phyloP scores from a whole-genome alignment of 2,113 vertebrate species.

The Raphicerus campestris region DNA sequence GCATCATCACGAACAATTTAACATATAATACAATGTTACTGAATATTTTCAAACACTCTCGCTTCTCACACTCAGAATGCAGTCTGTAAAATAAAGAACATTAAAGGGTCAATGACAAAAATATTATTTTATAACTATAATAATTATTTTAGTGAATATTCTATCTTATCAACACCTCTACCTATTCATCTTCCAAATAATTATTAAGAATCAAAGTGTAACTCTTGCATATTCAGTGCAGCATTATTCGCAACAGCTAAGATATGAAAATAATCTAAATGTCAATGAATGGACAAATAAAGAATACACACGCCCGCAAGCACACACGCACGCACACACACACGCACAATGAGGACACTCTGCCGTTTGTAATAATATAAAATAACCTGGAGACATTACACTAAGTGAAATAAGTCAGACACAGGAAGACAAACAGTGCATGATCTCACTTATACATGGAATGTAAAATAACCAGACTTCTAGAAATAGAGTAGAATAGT shows the following conservation, averaged over 20 bases:
- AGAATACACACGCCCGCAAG: neutral
- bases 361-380: neutral
- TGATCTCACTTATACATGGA: neutral
- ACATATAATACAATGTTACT: neutral
- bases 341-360: neutral
- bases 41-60: neutral
- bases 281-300: neutral
- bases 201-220: neutral
- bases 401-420: neutral
- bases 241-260: neutral
- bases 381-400: neutral
- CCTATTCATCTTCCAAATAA: neutral
- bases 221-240: neutral
- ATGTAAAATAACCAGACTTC: neutral
- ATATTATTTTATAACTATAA: neutral
- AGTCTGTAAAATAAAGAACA: neutral
- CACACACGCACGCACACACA: neutral
- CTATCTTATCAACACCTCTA: neutral
- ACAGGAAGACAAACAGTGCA: neutral
- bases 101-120: neutral
- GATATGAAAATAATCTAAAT: neutral
- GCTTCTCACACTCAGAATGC: neutral
- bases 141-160: neutral
- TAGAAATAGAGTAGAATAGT: neutral
- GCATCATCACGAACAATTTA: neutral